Conservation (phyloP, 2,797 vertebrate species). For the Brachyalestes nurse region DNA sequence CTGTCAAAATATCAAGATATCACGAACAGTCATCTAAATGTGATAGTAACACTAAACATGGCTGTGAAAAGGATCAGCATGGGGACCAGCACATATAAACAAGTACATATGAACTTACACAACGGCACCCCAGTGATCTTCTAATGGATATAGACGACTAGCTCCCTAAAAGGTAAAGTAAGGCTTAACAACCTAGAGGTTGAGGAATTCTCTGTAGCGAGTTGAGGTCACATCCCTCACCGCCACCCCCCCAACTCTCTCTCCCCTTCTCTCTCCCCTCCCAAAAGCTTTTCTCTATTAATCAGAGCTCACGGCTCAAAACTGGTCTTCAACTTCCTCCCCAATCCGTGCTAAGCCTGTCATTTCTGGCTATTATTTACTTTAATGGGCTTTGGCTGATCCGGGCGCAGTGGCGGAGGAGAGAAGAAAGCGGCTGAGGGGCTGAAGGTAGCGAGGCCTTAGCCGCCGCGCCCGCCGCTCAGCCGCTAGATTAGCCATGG, state of each 20-base stretch:
- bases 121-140: too few relatives aligned
- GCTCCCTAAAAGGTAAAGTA: constrained; percentile 92
- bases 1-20: too few relatives aligned
- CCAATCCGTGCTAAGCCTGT: constrained; percentile 99
- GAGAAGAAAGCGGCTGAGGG: constrained; percentile 91
- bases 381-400: constrained; percentile 99
- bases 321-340: constrained; percentile 99
- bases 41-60: not conserved
- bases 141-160: constrained; percentile 72
- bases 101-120: too few relatives aligned
- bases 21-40: not conserved
- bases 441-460: constrained; percentile 92
- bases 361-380: constrained; percentile 99
- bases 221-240: constrained; percentile 85
- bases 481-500: constrained; percentile 99
- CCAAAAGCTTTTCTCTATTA: constrained; percentile 99
- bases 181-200: constrained; percentile 94
- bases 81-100: too few relatives aligned
- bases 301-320: constrained; percentile 97
- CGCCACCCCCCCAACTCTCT: constrained; percentile 75
- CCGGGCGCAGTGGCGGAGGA: constrained; percentile 98
- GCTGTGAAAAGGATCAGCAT: not conserved
- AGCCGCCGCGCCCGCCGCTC: constrained; percentile 94
- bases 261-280: constrained; percentile 83
- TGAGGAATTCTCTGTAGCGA: constrained; percentile 96